Conservation (phyloP, 2,113 vertebrate genomes). For the Pygoscelis antarcticus region DNA sequence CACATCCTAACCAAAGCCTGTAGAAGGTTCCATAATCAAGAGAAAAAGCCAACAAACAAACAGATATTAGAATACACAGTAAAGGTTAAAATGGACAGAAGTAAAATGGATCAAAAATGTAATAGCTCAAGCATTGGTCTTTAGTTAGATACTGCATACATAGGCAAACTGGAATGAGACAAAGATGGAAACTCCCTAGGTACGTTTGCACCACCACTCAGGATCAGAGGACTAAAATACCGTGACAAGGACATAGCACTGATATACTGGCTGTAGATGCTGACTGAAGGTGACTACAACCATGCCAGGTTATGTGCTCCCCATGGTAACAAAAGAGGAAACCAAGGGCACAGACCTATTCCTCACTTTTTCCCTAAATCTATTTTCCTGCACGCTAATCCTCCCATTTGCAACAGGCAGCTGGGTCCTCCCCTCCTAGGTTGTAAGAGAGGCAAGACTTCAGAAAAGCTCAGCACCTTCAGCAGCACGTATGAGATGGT, state of each 20-base stretch:
- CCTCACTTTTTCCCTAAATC: background rate
- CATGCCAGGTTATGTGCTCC: background rate
- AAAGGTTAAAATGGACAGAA: background rate
- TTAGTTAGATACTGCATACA: background rate
- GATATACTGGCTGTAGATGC: background rate
- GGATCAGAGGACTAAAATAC: background rate
- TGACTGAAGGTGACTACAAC: background rate
- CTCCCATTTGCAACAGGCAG: background rate
- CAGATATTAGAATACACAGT: background rate
- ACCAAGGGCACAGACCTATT: background rate
- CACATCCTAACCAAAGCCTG: background rate
- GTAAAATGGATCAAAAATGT: background rate
- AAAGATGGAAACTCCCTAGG: background rate
- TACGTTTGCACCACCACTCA: background rate
- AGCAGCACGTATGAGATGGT: rapidly evolving
- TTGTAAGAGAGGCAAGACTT: background rate
- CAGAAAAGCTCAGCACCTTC: background rate
- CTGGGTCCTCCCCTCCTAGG: background rate
- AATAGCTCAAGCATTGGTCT: background rate
- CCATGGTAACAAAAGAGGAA: background rate
- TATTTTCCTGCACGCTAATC: background rate
- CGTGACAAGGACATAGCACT: background rate
- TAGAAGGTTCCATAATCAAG: background rate
- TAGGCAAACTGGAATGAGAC: background rate
- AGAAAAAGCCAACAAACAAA: background rate